A percentile compares a stretch with the other conserved stretches of the same genome.
These are phyloP conservation scores for Minunthozetes semirufus DNA, from an alignment of 2,888 invertebrate genomes.

Conservation along the genomic window DNA sequence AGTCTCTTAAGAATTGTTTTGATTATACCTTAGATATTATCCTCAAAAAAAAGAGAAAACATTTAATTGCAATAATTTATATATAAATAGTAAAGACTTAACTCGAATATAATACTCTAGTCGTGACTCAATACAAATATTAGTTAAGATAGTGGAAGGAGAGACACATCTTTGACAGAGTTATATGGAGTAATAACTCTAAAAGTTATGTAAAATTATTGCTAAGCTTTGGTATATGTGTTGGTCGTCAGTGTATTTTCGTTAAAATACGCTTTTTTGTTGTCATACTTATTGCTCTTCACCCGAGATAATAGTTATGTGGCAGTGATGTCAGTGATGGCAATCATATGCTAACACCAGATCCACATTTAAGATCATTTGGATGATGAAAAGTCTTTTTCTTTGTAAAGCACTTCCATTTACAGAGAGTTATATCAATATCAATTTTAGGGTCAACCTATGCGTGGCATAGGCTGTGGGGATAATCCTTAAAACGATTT, in stretches of 20 bases:
- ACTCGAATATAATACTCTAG: neutral
- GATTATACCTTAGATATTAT: neutral
- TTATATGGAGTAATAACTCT: neutral
- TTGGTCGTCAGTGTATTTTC: neutral
- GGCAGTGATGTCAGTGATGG: no score
- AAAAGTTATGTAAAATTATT: constrained; percentile 24
- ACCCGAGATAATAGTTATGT: neutral
- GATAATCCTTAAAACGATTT: constrained; percentile 30
- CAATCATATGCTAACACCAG: neutral
- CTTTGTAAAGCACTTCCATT: constrained; percentile 1
- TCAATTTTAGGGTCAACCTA: constrained; percentile 23
- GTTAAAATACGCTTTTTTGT: neutral
- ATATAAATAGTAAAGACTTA: neutral
- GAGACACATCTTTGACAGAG: neutral
- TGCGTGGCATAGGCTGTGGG: neutral
- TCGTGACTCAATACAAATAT: constrained; percentile 9
- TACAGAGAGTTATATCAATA: constrained; percentile 18
- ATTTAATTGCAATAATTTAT: constrained; percentile 1
- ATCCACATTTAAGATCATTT: constrained; percentile 2
- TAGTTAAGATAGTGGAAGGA: neutral
- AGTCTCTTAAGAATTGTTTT: neutral
- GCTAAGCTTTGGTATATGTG: neutral
- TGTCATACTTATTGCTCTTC: neutral
- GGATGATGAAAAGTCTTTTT: constrained; percentile 9
- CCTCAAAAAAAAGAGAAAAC: neutral